phyloP scores from a whole-genome alignment of 2,113 vertebrate genomes.

The Ceuthmochares aereus region DNA sequence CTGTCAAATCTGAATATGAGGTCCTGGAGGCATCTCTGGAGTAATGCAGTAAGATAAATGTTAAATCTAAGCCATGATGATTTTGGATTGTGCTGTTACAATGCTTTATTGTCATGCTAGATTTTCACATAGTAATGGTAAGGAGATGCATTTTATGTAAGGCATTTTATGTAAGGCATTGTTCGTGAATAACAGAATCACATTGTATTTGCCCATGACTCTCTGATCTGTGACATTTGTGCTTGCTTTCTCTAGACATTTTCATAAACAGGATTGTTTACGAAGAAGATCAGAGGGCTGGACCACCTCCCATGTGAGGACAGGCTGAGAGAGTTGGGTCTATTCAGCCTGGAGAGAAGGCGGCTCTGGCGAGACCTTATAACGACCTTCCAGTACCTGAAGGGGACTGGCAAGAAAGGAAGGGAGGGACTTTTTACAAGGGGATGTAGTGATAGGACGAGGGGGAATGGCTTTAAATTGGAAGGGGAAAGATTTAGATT shows the following conservation, averaged over 20 bases:
- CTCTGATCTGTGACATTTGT: background rate
- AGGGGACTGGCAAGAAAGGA: no score
- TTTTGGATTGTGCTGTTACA: background rate
- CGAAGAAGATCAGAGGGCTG: no score
- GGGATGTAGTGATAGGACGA: no score
- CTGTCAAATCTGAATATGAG: background rate
- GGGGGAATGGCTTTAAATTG: no score
- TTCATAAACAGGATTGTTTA: background rate
- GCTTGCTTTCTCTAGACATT: background rate
- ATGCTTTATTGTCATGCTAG: background rate
- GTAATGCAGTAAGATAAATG: background rate
- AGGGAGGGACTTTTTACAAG: no score
- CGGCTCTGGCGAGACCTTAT: no score
- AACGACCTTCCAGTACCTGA: no score
- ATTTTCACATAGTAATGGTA: background rate
- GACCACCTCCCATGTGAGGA: no score
- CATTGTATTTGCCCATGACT: background rate
- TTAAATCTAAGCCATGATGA: background rate
- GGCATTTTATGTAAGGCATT: background rate
- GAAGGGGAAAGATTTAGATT: no score
- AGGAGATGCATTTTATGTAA: background rate
- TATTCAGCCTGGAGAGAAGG: no score
- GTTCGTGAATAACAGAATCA: background rate
- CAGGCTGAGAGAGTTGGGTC: no score
- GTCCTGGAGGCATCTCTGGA: background rate